These are phyloP conservation scores for Pavo muticus DNA, from an alignment of 2,113 vertebrate genomes.

Conservation along the genomic window DNA sequence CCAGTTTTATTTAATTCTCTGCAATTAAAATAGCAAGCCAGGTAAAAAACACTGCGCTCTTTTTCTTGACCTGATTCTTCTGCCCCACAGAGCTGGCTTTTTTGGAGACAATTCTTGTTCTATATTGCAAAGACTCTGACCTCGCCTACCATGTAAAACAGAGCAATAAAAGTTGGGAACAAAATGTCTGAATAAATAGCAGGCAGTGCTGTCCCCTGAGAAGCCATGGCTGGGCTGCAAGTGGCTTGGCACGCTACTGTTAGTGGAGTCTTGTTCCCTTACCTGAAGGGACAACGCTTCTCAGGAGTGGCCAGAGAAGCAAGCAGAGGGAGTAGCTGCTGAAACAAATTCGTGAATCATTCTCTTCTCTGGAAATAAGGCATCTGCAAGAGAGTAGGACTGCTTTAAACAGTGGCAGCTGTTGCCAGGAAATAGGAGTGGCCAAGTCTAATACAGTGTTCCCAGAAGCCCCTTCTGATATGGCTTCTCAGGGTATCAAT, in stretches of 20 bases:
- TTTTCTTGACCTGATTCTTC: not conserved
- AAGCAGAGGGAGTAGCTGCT: not conserved
- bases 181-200: constrained; percentile 63
- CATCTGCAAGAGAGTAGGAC: not conserved
- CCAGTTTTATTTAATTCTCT: not conserved
- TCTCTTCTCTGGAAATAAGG: not conserved
- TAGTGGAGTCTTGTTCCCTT: not conserved
- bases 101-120: constrained; percentile 11
- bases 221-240: constrained; percentile 1
- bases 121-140: constrained; percentile 39
- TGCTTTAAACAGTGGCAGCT: not conserved
- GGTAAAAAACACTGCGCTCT: not conserved
- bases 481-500: not conserved
- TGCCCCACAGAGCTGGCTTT: not conserved
- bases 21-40: not conserved
- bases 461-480: not conserved
- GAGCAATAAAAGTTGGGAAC: constrained; percentile 69
- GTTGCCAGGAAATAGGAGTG: not conserved
- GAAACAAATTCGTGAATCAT: not conserved
- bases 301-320: not conserved
- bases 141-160: constrained; percentile 63
- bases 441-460: not conserved
- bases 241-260: not conserved
- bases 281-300: not conserved
- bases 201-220: constrained; percentile 35